Evolutionary conservation across 2,797 vertebrate genomes (phyloP).

Genomic region (Rhincodon typus): DNA sequence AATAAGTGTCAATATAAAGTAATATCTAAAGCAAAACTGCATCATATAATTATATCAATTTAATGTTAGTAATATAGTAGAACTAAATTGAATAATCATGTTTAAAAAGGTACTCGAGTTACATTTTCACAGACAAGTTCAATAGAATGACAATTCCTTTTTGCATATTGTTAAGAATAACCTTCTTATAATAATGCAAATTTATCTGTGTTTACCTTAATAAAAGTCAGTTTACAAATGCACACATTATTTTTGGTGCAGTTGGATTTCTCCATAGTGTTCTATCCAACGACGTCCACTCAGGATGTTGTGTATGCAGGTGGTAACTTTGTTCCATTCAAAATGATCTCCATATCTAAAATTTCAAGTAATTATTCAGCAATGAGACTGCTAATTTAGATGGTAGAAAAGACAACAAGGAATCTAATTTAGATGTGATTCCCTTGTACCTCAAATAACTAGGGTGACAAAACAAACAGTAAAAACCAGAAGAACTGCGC

Average conservation of each 20-base stretch:
- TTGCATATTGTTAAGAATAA: background rate
- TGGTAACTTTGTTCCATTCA: constrained; percentile 99
- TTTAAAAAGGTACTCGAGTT: background rate
- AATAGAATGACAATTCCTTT: background rate
- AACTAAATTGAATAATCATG: background rate
- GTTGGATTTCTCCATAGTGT: constrained; percentile 94
- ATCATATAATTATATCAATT: background rate
- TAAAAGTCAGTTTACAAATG: constrained; percentile 96
- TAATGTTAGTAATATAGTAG: background rate
- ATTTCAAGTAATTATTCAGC: constrained; percentile 28
- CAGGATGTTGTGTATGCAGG: constrained; percentile 97
- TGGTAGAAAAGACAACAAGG: constrained; percentile 16
- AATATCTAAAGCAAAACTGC: background rate
- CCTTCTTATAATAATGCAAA: background rate
- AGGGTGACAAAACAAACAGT: background rate
- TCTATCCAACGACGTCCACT: constrained; percentile 96
- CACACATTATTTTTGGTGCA: constrained; percentile 83
- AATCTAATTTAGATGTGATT: background rate
- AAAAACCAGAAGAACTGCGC: background rate
- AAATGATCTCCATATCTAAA: constrained; percentile 87
- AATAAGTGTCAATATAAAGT: background rate
- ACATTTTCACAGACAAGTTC: background rate
- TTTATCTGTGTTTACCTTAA: constrained; percentile 70
- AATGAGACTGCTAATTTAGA: constrained; percentile 28
- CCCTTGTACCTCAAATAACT: background rate